Evolutionary conservation across 2,113 vertebrate genomes (phyloP).

Genomic region (Microtus richardsoni): DNA sequence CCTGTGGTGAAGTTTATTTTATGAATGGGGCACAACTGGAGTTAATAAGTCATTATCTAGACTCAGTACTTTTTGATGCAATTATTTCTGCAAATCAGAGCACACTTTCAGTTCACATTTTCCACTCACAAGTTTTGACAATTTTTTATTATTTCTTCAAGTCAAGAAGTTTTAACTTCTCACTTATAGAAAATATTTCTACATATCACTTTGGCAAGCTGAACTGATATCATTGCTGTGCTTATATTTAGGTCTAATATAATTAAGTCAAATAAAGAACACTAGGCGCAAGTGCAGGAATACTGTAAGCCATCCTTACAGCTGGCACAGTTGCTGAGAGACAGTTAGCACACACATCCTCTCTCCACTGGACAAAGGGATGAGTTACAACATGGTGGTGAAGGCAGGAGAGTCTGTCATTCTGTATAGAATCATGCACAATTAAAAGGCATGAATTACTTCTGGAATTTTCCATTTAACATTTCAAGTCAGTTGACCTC

Average conservation of each 20-base stretch:
- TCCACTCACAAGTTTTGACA: neutral
- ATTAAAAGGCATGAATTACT: neutral
- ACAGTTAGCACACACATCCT: too few species aligned
- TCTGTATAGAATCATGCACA: neutral
- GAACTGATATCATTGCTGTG: neutral
- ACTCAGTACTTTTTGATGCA: neutral
- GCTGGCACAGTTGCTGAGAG: neutral
- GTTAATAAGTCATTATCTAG: neutral
- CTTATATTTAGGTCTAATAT: neutral
- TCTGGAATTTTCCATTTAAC: neutral
- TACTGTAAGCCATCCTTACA: neutral
- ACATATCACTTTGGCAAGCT: neutral
- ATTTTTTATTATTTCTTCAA: neutral
- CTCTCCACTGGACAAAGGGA: neutral
- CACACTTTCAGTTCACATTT: neutral
- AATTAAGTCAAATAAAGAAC: neutral
- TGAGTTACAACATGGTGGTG: neutral
- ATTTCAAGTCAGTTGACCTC: neutral
- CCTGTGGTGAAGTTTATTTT: neutral
- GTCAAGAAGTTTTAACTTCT: neutral
- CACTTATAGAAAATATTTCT: neutral
- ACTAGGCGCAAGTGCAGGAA: neutral
- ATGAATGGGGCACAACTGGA: neutral
- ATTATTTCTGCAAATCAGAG: neutral
- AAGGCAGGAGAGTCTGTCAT: neutral